Conservation (phyloP, 2,113 vertebrate genomes). For the Condylura cristata region DNA sequence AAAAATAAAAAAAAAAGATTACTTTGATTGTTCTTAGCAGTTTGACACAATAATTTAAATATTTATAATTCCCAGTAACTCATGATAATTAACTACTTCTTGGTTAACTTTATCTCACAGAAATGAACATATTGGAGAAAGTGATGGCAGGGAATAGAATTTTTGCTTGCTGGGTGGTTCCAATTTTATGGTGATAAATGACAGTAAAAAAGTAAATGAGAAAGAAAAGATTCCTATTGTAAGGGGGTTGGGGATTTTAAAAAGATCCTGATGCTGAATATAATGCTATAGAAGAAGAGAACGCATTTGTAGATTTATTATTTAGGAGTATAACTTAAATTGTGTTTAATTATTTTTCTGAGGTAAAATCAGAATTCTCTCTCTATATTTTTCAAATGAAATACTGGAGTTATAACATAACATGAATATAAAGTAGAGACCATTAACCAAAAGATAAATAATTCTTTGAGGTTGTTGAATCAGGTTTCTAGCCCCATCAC, state of each 20-base stretch:
- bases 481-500: too few species aligned
- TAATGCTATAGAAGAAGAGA: neutral
- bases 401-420: neutral
- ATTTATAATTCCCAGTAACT: neutral
- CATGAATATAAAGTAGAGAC: neutral
- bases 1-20: neutral
- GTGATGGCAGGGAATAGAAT: neutral
- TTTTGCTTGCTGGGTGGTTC: neutral
- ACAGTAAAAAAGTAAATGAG: neutral
- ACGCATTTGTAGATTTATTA: neutral
- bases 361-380: neutral
- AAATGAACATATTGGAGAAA: neutral
- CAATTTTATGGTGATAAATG: neutral
- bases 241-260: neutral
- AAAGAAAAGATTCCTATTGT: neutral
- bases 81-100: neutral
- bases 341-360: neutral
- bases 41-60: neutral
- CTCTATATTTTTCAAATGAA: too few species aligned
- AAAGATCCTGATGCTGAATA: neutral
- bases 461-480: too few species aligned
- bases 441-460: neutral
- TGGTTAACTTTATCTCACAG: neutral
- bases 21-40: neutral
- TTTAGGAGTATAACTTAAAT: neutral